Base-by-base conservation (phyloP, 2,797 vertebrate genomes). In the Falco naumanni region DNA sequence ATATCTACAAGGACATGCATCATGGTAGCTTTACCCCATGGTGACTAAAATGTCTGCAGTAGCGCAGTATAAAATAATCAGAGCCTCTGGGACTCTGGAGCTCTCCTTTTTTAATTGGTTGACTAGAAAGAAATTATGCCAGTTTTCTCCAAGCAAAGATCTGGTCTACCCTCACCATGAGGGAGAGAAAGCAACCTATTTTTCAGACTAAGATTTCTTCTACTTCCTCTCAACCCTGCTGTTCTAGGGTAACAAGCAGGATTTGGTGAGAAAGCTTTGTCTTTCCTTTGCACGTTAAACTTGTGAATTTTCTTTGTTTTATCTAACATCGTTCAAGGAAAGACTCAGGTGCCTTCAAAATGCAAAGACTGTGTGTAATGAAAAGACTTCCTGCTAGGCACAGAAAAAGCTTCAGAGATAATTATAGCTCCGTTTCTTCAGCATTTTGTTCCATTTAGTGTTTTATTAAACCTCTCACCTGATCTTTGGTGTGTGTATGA, bases 381-480 rank as follows among this genome's bases (percentile, higher is more conserved):
- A 90, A 82, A 95, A 87, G 57, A n/a, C 74, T 77, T 92, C 64
- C 66, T 94, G 47, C 79, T 82, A 92, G 78, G 77, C 64, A 77
- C 92, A 80, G 81, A 70, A 56, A 72, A 92, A 84, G 34, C 72
- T 92, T 81, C 54, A 78, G 69, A 74, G 71, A 48, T 61, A 96
- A 93, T 95, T 96, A 91, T 63, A 72, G 68, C 37, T 89, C 45
- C 0, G 0, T 89, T 95, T 93, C 74, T 93, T 84, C 76, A 79
- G 83, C 53, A 63, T 95, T 96, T 96, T 95, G 78, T 92, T 90
- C 90, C 47, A 80, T 84, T 96, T 93, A 89, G 74, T 94, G 81
- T 95, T 97, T 95, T 95, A 85, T 93, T 93, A 93, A 93, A 83
- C 86, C 61, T 93, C 70, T 96, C 90, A 93, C 77, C 89, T 91